Evolutionary conservation across 2,797 vertebrate species (phyloP).

Genomic region (Gallinago stenura): DNA sequence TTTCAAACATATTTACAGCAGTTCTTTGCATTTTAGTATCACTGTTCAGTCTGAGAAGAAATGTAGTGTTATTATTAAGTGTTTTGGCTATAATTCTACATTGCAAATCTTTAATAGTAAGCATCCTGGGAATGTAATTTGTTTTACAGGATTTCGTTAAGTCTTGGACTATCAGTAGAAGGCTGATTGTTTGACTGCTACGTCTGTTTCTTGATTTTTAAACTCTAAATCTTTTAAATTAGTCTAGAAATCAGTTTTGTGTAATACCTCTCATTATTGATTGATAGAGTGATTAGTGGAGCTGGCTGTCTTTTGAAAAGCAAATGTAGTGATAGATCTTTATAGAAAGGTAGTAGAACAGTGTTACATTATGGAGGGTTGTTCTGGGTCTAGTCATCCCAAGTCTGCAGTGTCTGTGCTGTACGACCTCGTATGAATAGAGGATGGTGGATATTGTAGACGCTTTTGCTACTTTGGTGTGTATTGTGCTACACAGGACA

Average conservation of each 20-base stretch:
- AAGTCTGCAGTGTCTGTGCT: neutral
- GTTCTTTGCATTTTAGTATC: neutral
- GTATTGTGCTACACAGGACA: neutral
- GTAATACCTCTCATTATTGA: neutral
- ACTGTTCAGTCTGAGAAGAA: neutral
- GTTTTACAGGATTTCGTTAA: neutral
- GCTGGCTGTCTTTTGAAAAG: neutral
- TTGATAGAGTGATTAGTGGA: neutral
- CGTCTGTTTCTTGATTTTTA: neutral
- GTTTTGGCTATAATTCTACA: neutral
- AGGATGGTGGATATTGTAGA: neutral
- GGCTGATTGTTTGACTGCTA: neutral
- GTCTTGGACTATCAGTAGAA: neutral
- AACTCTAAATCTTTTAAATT: neutral
- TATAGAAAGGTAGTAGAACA: neutral
- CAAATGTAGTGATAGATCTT: neutral
- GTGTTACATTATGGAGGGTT: neutral
- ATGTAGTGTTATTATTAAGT: neutral
- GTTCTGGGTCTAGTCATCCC: fast-evolving
- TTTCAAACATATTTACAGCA: neutral
- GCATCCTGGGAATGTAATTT: neutral
- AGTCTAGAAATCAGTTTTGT: neutral
- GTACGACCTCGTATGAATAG: fast-evolving
- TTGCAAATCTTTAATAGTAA: neutral
- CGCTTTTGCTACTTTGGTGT: neutral